Evolutionary conservation across 2,113 vertebrate species (phyloP).

Genomic region (Chlorodrepanis virens): DNA sequence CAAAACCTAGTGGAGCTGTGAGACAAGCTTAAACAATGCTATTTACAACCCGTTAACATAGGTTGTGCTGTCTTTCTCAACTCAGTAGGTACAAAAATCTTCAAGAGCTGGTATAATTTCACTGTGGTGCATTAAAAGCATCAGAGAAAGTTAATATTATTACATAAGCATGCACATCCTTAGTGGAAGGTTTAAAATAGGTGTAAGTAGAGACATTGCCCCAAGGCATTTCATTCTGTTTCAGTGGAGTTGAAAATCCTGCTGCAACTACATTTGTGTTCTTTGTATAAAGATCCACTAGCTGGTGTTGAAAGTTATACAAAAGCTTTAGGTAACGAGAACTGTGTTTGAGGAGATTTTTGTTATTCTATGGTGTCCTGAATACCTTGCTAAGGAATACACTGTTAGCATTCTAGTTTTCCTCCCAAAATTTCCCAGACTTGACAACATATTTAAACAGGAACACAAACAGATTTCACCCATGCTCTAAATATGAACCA

Average conservation of each 20-base stretch:
- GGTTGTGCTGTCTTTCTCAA: neutral
- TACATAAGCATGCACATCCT: neutral
- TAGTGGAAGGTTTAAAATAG: neutral
- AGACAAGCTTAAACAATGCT: neutral
- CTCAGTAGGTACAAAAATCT: neutral
- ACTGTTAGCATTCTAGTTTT: neutral
- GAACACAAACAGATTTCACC: neutral
- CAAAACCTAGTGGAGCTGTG: neutral
- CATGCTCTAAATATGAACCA: neutral
- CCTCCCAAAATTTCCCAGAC: neutral
- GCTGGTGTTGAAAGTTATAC: neutral
- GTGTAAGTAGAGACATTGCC: neutral
- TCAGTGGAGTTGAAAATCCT: neutral
- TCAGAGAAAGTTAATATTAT: neutral
- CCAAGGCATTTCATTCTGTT: neutral
- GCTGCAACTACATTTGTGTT: neutral
- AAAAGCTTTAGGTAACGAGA: neutral
- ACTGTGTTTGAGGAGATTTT: rapidly evolving
- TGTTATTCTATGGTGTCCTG: neutral
- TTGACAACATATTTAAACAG: neutral
- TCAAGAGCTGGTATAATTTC: neutral
- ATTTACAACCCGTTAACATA: neutral
- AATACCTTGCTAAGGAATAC: neutral
- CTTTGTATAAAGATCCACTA: neutral
- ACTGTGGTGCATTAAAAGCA: neutral